Base-by-base conservation (phyloP, 92 coral and sea anemone species). In the Zoanthus sociatus region DNA sequence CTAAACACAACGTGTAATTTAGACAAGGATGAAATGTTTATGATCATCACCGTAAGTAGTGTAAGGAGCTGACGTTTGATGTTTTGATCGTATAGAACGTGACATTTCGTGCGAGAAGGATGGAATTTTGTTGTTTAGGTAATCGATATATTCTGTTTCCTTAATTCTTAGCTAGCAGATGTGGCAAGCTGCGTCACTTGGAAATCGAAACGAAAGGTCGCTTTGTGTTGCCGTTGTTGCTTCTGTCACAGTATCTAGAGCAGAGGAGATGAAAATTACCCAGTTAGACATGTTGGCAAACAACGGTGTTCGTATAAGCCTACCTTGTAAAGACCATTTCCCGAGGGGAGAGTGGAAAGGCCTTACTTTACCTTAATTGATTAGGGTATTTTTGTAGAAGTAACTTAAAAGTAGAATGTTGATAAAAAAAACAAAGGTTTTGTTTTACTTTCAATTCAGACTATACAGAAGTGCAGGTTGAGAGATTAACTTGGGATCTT, bases 221-320 rank as follows among this genome's bases (percentile, higher is more conserved):
- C 6, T 95, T 92, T 64, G 74, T 83, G 26, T 83, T 90, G 17
- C 98, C 99, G 0, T 73, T 71, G 16, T 79, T 97, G 9, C 89
- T 87, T 4, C 90, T 97, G 68, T 95, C 99, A 58, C 96, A 97
- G 68, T 97, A 95, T 85, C 85, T 97, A 72, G 94, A 92, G 60
- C 87, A 89, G 45, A 75, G 84, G 31, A 94, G 94, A 82, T 94
- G 85, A 72, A 93, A 73, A 5, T 20, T 14, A 30, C 44, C 72
- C 42, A 37, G 6, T 5, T 12, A 5, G 18, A 13, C 72, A 18
- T 5, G 26, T 26, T 26, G 26, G 26, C 26, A 26, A 26, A 33
- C 37, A 67, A 6, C 1, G 70, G 14, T 33, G 9, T 64, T 9
- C 2, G 70, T 17, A 5, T 20, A 7, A 0, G 13, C 3, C 26